Base-by-base conservation (phyloP, 2,113 vertebrate species). In the Cynopterus brachyotis region DNA sequence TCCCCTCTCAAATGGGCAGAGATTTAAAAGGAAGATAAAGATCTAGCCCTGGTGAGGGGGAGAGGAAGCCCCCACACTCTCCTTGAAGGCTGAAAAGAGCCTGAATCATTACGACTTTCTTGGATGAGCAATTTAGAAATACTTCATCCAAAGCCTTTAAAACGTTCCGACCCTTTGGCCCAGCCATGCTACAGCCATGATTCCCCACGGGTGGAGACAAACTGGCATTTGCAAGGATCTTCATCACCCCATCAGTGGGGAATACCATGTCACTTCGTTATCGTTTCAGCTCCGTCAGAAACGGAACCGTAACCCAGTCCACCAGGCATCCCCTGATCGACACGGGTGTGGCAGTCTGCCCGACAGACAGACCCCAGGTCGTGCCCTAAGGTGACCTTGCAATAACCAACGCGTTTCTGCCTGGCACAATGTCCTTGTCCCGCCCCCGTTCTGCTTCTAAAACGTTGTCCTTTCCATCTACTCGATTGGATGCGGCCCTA, bases 101-200 rank as follows among this genome's bases (percentile, higher is more conserved):
- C 26, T 59, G 84, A 90, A 95, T 78, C 92, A 75, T 75, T 92
- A 16, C 66, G 92, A 26, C 64, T 60, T 94, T 76, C 75, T 73
- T 76, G 50, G 60, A 94, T 70, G 50, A 78, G 82, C 82, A 93
- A 97, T 97, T 93, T 93, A 86, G 78, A 96, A 94, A 82, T 89
- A 82, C 95, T 96, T 97, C 78, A 95, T 97, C 95, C 95, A 73
- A 96, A 75, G 67, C 96, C 86, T 96, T 97, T 96, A 96, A 97
- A 95, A 96, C n/a, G 35, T 64, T 75, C 57, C 83, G 62, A 89
- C 67, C 94, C 86, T 96, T 75, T 96, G 92, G 93, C 82, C 89
- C 37, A 79, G 73, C 16, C 40, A 75, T 95, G 96, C 70, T 50
- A 69, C 62, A 55, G 42, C 89, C 83, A 75, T 94, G 92, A 93